These are phyloP conservation scores for Protodeltote pygarga DNA, from an alignment of 2,888 invertebrate genomes.

Conservation along the genomic window DNA sequence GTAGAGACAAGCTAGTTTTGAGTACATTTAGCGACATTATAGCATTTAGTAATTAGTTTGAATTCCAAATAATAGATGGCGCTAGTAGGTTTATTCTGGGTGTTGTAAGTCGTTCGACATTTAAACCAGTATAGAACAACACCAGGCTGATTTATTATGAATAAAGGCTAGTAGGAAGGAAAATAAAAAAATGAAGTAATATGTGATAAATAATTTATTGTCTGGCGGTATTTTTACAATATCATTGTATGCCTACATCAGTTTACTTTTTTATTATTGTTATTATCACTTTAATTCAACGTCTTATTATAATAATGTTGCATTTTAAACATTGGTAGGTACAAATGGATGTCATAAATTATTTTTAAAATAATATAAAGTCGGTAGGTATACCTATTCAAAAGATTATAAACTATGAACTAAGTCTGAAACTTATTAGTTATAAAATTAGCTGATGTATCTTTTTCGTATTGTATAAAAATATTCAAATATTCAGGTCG, in stretches of 20 bases:
- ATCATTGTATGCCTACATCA: conserved; percentile 82
- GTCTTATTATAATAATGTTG: conserved; percentile 50
- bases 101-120: not conserved
- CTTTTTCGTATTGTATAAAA: not conserved
- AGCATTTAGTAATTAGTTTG: no score
- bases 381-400: no score
- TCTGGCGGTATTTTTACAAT: conserved; percentile 87
- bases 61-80: conserved; percentile 17
- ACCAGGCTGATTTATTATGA: not conserved
- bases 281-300: conserved; percentile 64
- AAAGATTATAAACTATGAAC: no score
- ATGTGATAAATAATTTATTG: conserved; percentile 88
- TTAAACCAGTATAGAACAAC: not conserved
- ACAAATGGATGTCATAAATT: conserved; percentile 34
- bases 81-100: not conserved
- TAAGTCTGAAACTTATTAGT: no score
- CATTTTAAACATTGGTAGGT: conserved; percentile 47
- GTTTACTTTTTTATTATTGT: conserved; percentile 62
- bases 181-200: conserved; percentile 58
- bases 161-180: no score
- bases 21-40: no score
- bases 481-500: no score
- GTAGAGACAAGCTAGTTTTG: no score
- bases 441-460: no score
- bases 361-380: not conserved